phyloP scores from a whole-genome alignment of 2,888 invertebrate genomes.

The Chrysomela aeneicollis region DNA sequence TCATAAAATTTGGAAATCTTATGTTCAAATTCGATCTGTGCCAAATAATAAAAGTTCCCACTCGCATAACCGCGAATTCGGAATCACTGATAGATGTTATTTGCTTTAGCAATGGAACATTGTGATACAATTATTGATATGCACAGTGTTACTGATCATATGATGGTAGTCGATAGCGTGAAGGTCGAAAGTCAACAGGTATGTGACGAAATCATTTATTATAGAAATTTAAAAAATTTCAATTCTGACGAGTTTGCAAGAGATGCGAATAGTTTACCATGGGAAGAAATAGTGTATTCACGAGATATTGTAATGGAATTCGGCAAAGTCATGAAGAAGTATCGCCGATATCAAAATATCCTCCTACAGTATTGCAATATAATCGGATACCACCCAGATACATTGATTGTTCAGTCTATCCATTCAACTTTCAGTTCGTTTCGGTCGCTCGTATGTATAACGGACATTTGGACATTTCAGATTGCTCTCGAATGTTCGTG shows the following conservation, averaged over 20 bases:
- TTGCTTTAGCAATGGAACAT: neutral
- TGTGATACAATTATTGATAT: neutral
- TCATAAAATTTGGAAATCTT: slow-evolving; percentile 10
- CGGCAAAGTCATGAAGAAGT: no score
- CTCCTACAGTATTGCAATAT: no score
- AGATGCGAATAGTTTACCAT: neutral
- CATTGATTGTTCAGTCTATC: no score
- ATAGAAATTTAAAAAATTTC: slow-evolving; percentile 1
- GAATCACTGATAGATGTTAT: neutral
- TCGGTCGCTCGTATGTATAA: no score
- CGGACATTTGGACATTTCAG: no score
- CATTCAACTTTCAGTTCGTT: no score
- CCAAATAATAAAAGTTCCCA: slow-evolving; percentile 2
- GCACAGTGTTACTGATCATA: neutral
- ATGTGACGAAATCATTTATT: slow-evolving; percentile 2
- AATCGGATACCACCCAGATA: no score
- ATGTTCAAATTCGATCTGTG: slow-evolving; percentile 5
- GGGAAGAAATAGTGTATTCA: slow-evolving; percentile 1
- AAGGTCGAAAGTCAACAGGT: neutral
- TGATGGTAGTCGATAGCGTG: neutral
- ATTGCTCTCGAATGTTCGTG: no score
- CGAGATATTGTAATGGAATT: neutral
- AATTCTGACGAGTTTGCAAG: neutral
- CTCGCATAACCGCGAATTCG: neutral
- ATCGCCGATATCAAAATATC: no score